Evolutionary conservation across 2,797 vertebrate genomes (phyloP).

Genomic region (Chelon auratus): DNA sequence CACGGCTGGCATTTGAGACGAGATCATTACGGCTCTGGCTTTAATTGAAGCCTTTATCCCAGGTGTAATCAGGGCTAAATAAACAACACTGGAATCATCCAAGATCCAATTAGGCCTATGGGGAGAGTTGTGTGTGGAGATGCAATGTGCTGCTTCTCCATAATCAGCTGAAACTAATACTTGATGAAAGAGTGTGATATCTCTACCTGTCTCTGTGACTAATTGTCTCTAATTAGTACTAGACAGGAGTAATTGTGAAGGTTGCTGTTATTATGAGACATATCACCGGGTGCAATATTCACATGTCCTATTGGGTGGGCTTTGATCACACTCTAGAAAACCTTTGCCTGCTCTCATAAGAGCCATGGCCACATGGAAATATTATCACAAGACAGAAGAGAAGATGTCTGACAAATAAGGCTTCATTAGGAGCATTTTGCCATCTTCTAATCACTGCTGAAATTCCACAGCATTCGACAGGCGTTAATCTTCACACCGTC

Average conservation of each 20-base stretch:
- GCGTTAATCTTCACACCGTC: constrained; percentile 37
- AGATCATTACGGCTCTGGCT: constrained; percentile 77
- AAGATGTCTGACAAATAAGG: constrained; percentile 30
- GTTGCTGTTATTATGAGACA: constrained; percentile 66
- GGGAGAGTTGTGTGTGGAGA: constrained; percentile 60
- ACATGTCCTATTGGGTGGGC: constrained; percentile 54
- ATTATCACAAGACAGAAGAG: constrained; percentile 34
- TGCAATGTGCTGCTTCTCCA: constrained; percentile 63
- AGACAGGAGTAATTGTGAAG: constrained; percentile 70
- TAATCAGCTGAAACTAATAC: constrained; percentile 77
- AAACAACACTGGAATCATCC: constrained; percentile 74
- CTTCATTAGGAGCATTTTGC: constrained; percentile 50
- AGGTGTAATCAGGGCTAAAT: constrained; percentile 80
- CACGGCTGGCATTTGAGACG: constrained; percentile 73
- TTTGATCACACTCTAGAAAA: constrained; percentile 38
- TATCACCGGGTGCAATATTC: constrained; percentile 61
- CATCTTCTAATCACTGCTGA: constrained; percentile 50
- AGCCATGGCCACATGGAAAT: constrained; percentile 48
- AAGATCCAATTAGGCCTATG: constrained; percentile 76
- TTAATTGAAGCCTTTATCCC: constrained; percentile 81
- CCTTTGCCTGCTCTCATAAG: constrained; percentile 66
- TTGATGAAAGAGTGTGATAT: constrained; percentile 72
- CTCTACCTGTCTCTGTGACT: constrained; percentile 68
- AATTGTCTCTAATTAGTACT: constrained; percentile 77
- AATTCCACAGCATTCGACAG: constrained; percentile 28